Evolutionary conservation across 2,888 invertebrate genomes (phyloP).

Genomic region (Scaptomyza cyrtandrae): DNA sequence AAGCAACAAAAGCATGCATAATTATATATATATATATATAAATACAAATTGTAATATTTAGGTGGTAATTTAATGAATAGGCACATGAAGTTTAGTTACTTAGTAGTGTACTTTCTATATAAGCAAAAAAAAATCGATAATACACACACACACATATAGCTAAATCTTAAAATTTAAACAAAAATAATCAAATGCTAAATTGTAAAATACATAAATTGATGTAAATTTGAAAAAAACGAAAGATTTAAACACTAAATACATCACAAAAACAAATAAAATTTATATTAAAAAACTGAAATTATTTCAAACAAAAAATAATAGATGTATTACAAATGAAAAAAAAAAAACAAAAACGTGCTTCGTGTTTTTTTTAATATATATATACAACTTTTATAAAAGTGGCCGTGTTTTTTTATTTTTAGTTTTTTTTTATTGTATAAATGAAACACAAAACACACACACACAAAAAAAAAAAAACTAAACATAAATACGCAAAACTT

Average conservation of each 20-base stretch:
- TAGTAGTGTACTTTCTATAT: conserved; percentile 78
- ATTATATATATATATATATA: conserved; percentile 9
- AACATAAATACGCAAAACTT: conserved; percentile 37
- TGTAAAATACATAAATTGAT: conserved; percentile 76
- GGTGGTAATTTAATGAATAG: conserved; percentile 72
- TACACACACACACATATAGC: conserved; percentile 63
- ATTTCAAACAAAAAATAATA: conserved; percentile 62
- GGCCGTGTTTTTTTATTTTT: conserved; percentile 14
- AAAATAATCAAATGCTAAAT: conserved; percentile 74
- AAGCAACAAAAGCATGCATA: conserved; percentile 39
- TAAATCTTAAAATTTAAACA: conserved; percentile 70
- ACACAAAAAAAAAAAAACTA: background rate
- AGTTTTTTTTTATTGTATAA: conserved; percentile 65
- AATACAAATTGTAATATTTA: conserved; percentile 72
- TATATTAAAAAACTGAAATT: conserved; percentile 46
- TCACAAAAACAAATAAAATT: conserved; percentile 37
- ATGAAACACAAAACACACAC: conserved; percentile 18
- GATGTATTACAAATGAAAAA: conserved; percentile 41
- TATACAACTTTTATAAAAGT: conserved; percentile 60
- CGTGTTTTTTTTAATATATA: conserved; percentile 71
- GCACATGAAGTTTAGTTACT: conserved; percentile 78
- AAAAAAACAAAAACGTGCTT: conserved; percentile 47
- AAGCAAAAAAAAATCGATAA: conserved; percentile 44
- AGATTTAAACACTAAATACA: conserved; percentile 24
- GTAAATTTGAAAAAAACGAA: conserved; percentile 62